Conservation (phyloP, 2,113 vertebrate species). For the Pterocles orientalis region DNA sequence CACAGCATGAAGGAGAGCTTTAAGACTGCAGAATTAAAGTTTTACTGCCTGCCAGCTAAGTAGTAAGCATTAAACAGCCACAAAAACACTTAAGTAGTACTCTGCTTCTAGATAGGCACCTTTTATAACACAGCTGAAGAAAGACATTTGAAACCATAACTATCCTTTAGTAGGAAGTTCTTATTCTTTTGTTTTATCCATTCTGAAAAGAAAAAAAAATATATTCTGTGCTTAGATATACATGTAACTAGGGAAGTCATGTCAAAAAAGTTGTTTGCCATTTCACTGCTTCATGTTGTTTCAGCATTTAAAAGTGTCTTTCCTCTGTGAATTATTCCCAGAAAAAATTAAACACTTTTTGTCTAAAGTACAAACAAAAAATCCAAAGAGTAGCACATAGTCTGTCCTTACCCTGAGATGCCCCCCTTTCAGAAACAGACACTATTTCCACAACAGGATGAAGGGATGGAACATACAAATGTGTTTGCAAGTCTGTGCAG, state of each 20-base stretch:
- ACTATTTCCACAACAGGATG: background rate
- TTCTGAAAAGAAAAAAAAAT: background rate
- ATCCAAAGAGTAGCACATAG: background rate
- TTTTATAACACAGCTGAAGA: background rate
- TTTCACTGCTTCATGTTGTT: background rate
- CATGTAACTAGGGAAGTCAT: background rate
- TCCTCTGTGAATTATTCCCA: constrained; percentile 3
- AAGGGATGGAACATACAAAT: background rate
- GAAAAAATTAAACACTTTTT: constrained; percentile 27
- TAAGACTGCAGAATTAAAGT: background rate
- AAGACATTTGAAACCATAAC: background rate
- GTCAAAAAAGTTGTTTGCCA: constrained; percentile 42
- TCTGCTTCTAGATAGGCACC: background rate
- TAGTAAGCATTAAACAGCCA: background rate
- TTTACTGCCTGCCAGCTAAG: background rate
- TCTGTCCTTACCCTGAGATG: background rate
- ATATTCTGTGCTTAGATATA: background rate
- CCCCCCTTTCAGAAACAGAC: background rate
- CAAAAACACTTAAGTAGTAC: background rate
- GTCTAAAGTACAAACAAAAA: background rate
- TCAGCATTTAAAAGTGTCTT: background rate
- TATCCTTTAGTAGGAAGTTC: background rate
- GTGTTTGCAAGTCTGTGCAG: background rate
- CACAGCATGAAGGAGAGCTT: background rate
- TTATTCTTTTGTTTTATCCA: background rate